These are phyloP conservation scores for Mobula birostris DNA, from an alignment of 2,113 vertebrate genomes.

Conservation along the genomic window DNA sequence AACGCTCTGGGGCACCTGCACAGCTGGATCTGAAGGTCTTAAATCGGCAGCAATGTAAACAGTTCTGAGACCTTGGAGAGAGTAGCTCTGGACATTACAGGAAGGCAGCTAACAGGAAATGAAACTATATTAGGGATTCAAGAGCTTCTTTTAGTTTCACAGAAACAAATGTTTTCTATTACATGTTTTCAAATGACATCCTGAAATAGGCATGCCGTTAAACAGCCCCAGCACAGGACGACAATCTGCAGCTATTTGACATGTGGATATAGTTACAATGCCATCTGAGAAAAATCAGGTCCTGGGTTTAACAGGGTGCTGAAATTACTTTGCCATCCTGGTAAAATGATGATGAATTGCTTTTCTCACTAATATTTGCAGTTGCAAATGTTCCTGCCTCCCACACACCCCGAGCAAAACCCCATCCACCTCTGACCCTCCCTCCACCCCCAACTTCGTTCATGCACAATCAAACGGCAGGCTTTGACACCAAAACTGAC, in stretches of 20 bases:
- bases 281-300: conserved; percentile 23
- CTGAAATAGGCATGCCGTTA: background rate
- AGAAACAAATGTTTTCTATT: conserved; percentile 27
- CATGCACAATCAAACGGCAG: background rate
- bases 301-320: conserved; percentile 26
- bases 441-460: background rate
- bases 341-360: conserved; percentile 10
- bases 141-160: background rate
- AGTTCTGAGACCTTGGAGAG: background rate
- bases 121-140: background rate
- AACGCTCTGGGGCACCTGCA: background rate
- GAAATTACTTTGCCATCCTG: conserved; percentile 13
- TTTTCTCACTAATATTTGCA: background rate
- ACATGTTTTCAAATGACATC: conserved; percentile 20
- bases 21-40: background rate
- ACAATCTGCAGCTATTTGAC: background rate
- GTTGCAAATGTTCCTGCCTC: background rate
- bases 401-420: background rate
- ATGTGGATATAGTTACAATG: background rate
- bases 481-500: background rate
- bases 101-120: conserved; percentile 3
- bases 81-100: background rate
- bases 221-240: background rate
- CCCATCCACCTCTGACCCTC: background rate
- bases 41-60: background rate